Percentiles rank a stretch among this genome's conserved stretches.
Conservation (phyloP, 2,888 invertebrate species). For the Apotomis capreana region DNA sequence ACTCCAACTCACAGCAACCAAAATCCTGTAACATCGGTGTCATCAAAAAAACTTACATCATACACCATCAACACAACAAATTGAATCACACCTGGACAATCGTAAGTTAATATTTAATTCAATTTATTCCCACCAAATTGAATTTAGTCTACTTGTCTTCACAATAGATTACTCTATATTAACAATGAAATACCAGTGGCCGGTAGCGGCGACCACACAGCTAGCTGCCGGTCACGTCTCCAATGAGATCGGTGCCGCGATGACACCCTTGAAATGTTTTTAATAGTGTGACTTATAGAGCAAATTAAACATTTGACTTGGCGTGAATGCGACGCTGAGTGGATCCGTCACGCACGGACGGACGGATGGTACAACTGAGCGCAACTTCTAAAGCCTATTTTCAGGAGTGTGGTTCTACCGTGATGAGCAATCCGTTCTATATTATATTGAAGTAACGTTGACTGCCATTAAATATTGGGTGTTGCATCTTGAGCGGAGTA, state of each 20-base stretch:
- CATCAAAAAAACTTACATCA: conserved; percentile 15
- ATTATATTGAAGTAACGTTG: too few species aligned
- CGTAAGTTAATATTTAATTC: conserved; percentile 48
- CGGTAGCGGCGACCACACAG: conserved; percentile 70
- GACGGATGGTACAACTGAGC: conserved; percentile 47
- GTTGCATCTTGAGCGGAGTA: too few species aligned
- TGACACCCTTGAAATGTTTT: conserved; percentile 83
- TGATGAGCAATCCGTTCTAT: too few species aligned
- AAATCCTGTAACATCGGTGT: background rate
- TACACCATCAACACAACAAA: conserved; percentile 42
- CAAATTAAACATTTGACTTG: conserved; percentile 84
- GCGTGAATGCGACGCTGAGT: conserved; percentile 81
- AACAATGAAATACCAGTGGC: conserved; percentile 62
- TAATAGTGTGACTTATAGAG: conserved; percentile 83
- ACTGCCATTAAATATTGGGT: too few species aligned
- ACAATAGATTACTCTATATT: conserved; percentile 60
- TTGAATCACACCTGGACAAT: conserved; percentile 37
- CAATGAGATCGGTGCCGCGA: conserved; percentile 78
- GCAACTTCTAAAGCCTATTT: conserved; percentile 3
- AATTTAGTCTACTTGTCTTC: conserved; percentile 65
- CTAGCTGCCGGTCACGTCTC: conserved; percentile 73
- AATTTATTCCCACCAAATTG: conserved; percentile 67
- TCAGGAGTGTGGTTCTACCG: background rate
- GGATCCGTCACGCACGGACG: conserved; percentile 81
- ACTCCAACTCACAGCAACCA: background rate